These are phyloP conservation scores for Leptonema lineaticorne DNA, from an alignment of 1,140 invertebrate genomes.

Conservation along the genomic window DNA sequence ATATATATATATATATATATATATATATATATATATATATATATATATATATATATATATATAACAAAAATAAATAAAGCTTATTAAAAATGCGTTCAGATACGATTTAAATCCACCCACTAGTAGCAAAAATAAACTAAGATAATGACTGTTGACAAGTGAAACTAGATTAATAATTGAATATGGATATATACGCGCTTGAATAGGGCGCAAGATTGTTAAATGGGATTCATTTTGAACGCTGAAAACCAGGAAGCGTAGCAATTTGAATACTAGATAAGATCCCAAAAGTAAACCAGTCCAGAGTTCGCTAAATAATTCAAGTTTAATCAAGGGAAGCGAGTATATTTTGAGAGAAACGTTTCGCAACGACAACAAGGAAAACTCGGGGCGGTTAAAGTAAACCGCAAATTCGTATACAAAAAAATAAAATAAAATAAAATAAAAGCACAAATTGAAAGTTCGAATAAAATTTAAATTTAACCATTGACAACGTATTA, in stretches of 20 bases:
- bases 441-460: too few relatives aligned
- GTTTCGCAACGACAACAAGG: not conserved
- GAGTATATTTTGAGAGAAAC: not conserved
- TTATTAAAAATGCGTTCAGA: too few relatives aligned
- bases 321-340: conserved; percentile 11
- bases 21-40: not conserved
- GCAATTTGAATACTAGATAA: conserved; percentile 15
- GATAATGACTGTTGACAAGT: too few relatives aligned
- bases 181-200: not conserved
- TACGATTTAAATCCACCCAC: too few relatives aligned
- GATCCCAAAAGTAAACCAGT: not conserved
- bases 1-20: not conserved
- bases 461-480: too few relatives aligned
- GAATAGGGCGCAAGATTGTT: not conserved
- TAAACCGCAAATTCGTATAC: too few relatives aligned
- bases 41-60: not conserved
- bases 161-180: too few relatives aligned
- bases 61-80: too few relatives aligned
- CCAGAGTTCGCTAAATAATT: conserved; percentile 22
- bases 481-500: too few relatives aligned
- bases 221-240: not conserved
- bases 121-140: too few relatives aligned
- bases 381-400: not conserved
- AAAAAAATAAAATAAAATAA: too few relatives aligned
- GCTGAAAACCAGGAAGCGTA: not conserved